These are phyloP conservation scores for Scelioninae gen. 1 DNA, from an alignment of 2,888 invertebrate species.

Conservation along the genomic window DNA sequence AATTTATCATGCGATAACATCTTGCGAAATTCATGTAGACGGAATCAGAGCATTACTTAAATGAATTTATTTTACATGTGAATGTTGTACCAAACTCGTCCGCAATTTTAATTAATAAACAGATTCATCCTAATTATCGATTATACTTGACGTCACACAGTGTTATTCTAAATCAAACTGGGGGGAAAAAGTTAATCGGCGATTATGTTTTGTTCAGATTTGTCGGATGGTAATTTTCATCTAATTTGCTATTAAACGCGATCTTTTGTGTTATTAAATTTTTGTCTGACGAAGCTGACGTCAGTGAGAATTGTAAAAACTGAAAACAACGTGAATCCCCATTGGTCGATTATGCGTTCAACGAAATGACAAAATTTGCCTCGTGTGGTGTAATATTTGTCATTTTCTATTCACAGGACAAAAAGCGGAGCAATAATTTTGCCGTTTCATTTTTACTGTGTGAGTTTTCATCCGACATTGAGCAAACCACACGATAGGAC, in stretches of 20 bases:
- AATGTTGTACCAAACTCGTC: background rate
- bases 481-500: conserved; percentile 42
- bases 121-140: conserved; percentile 13
- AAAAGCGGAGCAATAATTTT: conserved; percentile 42
- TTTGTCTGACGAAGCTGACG: background rate
- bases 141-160: too few relatives aligned
- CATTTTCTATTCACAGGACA: conserved; percentile 28
- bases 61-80: conserved; percentile 34
- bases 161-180: too few relatives aligned
- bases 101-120: conserved; percentile 20
- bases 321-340: background rate
- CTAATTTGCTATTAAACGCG: background rate
- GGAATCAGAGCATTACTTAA: conserved; percentile 41
- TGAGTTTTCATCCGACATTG: conserved; percentile 37
- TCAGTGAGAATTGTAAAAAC: background rate
- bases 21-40: conserved; percentile 39
- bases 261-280: background rate
- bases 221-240: too few relatives aligned
- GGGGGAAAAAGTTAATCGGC: too few relatives aligned
- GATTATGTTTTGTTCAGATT: too few relatives aligned
- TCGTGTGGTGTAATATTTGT: conserved; percentile 31
- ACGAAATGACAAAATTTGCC: conserved; percentile 9
- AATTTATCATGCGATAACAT: conserved; percentile 47
- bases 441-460: conserved; percentile 41
- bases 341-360: background rate